Conservation (phyloP, 2,888 invertebrate genomes). For the Rhorus exstirpatorius region DNA sequence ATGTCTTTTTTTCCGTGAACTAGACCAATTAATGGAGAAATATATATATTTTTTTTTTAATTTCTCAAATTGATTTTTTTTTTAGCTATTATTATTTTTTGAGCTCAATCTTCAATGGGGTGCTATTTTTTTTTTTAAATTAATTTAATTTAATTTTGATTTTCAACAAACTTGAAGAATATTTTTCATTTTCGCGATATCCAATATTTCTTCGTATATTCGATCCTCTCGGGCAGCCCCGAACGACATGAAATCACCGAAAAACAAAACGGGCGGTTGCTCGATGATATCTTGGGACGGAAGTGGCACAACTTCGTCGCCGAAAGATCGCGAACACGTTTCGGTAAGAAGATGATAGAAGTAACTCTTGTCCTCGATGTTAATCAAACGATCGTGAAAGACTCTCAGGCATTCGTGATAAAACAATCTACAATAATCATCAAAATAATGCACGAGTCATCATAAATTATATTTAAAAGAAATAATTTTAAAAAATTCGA, state of each 20-base stretch:
- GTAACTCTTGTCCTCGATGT: conserved; percentile 93
- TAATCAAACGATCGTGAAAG: conserved; percentile 96
- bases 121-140: background rate
- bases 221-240: conserved; percentile 91
- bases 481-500: conserved; percentile 6
- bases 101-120: background rate
- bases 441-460: conserved; percentile 7
- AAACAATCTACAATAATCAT: conserved; percentile 89
- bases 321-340: conserved; percentile 90
- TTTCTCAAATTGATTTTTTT: too few relatives aligned
- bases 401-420: conserved; percentile 97
- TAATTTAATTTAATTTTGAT: background rate
- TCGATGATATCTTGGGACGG: conserved; percentile 88
- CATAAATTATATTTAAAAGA: conserved; percentile 4
- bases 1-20: too few relatives aligned
- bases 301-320: conserved; percentile 88
- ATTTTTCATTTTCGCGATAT: conserved; percentile 90
- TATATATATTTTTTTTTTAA: too few relatives aligned
- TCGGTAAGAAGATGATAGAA: conserved; percentile 91
- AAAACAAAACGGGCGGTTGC: conserved; percentile 91
- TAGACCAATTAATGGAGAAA: too few relatives aligned
- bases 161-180: conserved; percentile 89
- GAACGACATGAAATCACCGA: conserved; percentile 94
- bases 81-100: too few relatives aligned
- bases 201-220: conserved; percentile 94